Evolutionary conservation across 1,140 invertebrate species (phyloP).

Genomic region (Drosophila rufa): DNA sequence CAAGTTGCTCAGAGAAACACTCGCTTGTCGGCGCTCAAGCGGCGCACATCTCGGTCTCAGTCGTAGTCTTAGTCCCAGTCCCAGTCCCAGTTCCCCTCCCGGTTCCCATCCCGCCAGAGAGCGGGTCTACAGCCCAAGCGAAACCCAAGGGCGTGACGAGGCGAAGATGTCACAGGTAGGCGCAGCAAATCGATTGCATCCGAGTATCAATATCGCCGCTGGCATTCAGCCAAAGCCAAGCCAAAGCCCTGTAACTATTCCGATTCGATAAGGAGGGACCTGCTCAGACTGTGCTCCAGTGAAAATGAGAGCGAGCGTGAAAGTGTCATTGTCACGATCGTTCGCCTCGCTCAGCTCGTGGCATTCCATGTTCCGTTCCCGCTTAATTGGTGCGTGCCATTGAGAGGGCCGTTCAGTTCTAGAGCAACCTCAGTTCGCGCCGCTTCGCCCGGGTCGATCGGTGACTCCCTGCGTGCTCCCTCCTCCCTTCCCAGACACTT

Average conservation of each 20-base stretch:
- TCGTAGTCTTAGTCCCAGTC: neutral
- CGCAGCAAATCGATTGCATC: constrained; percentile 27
- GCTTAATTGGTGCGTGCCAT: constrained; percentile 64
- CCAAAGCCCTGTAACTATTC: constrained; percentile 19
- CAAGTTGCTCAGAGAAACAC: constrained; percentile 35
- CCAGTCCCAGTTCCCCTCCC: too few species aligned
- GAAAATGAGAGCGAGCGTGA: constrained; percentile 70
- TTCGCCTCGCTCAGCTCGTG: constrained; percentile 12
- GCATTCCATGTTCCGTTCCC: constrained; percentile 44
- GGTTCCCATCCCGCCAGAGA: neutral
- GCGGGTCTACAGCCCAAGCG: neutral
- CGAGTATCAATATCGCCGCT: constrained; percentile 47
- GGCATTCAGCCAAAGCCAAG: constrained; percentile 34
- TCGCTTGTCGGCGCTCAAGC: constrained; percentile 70
- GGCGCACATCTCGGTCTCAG: constrained; percentile 41
- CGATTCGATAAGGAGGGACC: constrained; percentile 10
- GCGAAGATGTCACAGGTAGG: constrained; percentile 73
- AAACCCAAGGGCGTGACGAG: constrained; percentile 43
- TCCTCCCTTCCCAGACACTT: constrained; percentile 29
- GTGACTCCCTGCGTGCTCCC: neutral
- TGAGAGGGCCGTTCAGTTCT: constrained; percentile 50
- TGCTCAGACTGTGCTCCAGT: constrained; percentile 34
- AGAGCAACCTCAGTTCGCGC: constrained; percentile 42
- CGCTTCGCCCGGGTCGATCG: constrained; percentile 34
- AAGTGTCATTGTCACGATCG: constrained; percentile 63